phyloP scores from a whole-genome alignment of 2,113 vertebrate genomes.

The Silurus glanis region DNA sequence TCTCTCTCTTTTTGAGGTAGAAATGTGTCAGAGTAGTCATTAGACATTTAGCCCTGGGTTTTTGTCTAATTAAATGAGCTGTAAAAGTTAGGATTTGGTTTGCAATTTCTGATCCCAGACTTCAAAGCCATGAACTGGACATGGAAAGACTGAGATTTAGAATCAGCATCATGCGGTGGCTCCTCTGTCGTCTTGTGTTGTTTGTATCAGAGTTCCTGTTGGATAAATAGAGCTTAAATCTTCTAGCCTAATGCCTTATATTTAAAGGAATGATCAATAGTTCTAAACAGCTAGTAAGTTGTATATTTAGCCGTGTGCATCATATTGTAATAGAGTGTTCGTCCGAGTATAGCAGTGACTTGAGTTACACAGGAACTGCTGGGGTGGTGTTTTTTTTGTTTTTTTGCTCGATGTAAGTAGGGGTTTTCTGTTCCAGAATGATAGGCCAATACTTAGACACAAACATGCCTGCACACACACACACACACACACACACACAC shows the following conservation, averaged over 20 bases:
- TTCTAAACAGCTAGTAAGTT: not conserved
- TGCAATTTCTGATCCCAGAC: slow-evolving; percentile 13
- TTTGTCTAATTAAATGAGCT: slow-evolving; percentile 16
- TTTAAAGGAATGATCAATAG: not conserved
- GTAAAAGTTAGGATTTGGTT: not conserved
- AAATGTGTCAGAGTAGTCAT: not conserved
- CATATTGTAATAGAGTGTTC: not conserved
- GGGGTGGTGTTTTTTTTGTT: not conserved
- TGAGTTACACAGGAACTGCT: slow-evolving; percentile 30
- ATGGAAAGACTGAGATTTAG: not conserved
- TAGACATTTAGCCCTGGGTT: not conserved
- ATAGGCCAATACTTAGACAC: slow-evolving; percentile 19
- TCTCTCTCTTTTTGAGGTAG: not conserved
- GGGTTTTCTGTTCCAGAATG: slow-evolving; percentile 15
- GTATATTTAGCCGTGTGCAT: not conserved
- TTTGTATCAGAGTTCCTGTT: slow-evolving; percentile 15
- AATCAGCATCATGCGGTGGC: slow-evolving; percentile 41
- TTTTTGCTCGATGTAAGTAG: slow-evolving; percentile 17
- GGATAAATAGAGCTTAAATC: not conserved
- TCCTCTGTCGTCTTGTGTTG: slow-evolving; percentile 50
- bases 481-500: slow-evolving; percentile 19
- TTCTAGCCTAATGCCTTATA: not conserved
- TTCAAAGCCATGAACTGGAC: not conserved
- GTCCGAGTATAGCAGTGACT: not conserved
- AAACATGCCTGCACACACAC: not conserved